Evolutionary conservation across 2,888 invertebrate genomes (phyloP), one percentile per base, ranked within the genome.

Genomic region (Tenthredo mesomela): DNA sequence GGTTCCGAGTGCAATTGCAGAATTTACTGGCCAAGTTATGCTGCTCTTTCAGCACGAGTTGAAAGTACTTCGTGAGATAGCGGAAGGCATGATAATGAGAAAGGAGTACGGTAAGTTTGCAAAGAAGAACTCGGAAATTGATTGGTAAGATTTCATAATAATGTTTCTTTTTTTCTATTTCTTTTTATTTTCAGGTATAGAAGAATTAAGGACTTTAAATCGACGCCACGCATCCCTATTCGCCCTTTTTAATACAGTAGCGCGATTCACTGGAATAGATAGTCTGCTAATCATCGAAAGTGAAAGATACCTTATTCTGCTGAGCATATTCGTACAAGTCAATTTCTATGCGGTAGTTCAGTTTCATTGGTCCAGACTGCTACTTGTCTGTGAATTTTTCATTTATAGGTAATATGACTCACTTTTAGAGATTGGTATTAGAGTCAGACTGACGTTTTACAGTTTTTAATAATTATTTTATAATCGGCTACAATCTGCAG

Each of bases 41-140:
- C 33, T 80, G 61, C 61, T 80, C 7, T 40, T 80, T 80, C 61
- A 58, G 25, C 80, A 80, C 80, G 80, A 80, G 61, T 61, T 61
- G 2, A 7, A 25, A 6, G 80, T n/a, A 18, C 40, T 80, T 40
- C 10, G 1, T 33, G 15, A 37, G 9, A 61, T 54, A 18, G 9
- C 50, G 3, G 33, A 33, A n/a, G 50, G 10, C 29, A 33, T 50
- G 29, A 25, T 25, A 18, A 54, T 0, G 7, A 18, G 29, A 77
- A 33, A 15, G 33, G 10, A 18, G 12, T 77, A 6, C 50, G 77
- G 77, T 77, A n/a, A 77, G 47, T 1, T 25, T n/a, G 18, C 43
- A 43, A 43, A 33, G 1, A n/a, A 50, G 2, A 40, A 75, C 50
- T 50, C 6, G 9, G n/a, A 5, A n/a, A 29, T 73, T 21, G 25